Evolutionary conservation across 1,140 invertebrate genomes (phyloP).

Genomic region (Drusus annulatus): DNA sequence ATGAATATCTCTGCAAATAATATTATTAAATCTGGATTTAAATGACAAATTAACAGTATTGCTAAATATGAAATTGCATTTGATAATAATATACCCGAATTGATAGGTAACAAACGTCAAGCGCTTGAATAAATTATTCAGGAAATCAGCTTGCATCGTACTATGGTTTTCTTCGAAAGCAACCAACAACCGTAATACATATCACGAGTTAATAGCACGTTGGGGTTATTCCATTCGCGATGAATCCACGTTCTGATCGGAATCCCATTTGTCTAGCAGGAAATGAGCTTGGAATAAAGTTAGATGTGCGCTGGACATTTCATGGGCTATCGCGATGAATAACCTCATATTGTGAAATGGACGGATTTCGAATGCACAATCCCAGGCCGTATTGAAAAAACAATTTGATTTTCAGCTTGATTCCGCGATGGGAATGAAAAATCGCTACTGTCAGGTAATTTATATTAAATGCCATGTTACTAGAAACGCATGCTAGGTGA

Average conservation of each 20-base stretch:
- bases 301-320: conserved; percentile 30
- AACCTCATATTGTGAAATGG: conserved; percentile 17
- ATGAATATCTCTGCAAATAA: neutral
- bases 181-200: neutral
- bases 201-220: neutral
- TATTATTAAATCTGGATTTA: neutral
- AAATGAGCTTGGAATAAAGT: conserved; percentile 56
- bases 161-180: neutral
- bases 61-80: neutral
- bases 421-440: neutral
- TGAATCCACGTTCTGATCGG: conserved; percentile 42
- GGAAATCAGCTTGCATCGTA: conserved; percentile 24
- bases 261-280: conserved; percentile 54
- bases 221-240: conserved; percentile 19
- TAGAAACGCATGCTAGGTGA: too few relatives aligned
- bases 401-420: conserved; percentile 10
- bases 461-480: too few relatives aligned
- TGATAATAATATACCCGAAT: conserved; percentile 1
- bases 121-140: neutral
- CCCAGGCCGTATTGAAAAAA: conserved; percentile 23
- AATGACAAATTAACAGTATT: neutral
- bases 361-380: conserved; percentile 2
- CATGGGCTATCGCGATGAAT: conserved; percentile 25
- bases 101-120: conserved; percentile 17
- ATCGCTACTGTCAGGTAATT: neutral